Evolutionary conservation across 2,888 invertebrate species (phyloP).

Genomic region (Coelinius sp.): DNA sequence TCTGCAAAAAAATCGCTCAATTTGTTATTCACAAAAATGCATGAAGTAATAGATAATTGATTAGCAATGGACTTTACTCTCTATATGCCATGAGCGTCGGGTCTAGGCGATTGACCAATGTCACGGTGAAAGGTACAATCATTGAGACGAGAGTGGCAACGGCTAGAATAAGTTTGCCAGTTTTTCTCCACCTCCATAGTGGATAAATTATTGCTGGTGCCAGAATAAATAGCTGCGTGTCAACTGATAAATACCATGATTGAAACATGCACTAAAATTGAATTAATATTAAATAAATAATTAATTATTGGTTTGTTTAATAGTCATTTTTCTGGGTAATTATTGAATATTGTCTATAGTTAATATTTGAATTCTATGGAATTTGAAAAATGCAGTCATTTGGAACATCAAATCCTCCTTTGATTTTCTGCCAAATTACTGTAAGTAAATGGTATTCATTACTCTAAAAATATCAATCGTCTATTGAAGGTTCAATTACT

Average conservation of each 20-base stretch:
- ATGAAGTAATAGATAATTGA: not conserved
- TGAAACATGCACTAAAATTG: conserved; percentile 79
- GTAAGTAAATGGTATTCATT: not conserved
- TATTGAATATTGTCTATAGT: not conserved
- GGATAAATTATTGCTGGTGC: conserved; percentile 79
- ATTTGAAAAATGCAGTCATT: no score
- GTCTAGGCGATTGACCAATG: conserved; percentile 76
- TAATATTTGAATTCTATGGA: not conserved
- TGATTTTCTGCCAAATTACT: not conserved
- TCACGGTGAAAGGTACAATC: conserved; percentile 74
- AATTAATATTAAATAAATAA: not conserved
- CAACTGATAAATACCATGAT: conserved; percentile 80
- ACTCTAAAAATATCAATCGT: not conserved
- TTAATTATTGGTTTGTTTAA: not conserved
- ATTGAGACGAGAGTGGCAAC: conserved; percentile 72
- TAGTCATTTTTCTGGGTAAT: not conserved
- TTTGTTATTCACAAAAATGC: not conserved
- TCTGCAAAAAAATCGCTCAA: conserved; percentile 69
- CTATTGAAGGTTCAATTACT: not conserved
- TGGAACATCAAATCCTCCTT: no score
- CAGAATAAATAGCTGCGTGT: conserved; percentile 78
- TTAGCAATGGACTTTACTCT: conserved; percentile 73
- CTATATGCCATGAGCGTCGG: conserved; percentile 80
- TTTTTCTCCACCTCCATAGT: conserved; percentile 77
- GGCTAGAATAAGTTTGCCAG: conserved; percentile 74